These are phyloP conservation scores for Trichoplusia ni DNA, from an alignment of 1,140 invertebrate species.

Conservation along the genomic window DNA sequence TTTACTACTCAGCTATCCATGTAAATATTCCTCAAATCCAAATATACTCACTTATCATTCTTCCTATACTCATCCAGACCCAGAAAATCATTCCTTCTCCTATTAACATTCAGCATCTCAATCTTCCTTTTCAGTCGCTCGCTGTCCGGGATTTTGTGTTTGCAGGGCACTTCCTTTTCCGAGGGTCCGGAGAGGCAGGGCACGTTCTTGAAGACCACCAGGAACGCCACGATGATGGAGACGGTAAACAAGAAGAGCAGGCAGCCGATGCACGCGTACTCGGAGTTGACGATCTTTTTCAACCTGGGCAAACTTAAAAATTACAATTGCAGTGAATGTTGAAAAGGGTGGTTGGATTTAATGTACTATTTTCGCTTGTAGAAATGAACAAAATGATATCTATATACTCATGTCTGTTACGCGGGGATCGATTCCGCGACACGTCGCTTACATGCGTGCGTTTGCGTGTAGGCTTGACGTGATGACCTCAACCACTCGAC, in stretches of 20 bases:
- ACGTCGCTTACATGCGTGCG: too few species aligned
- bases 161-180: slow-evolving; percentile 36
- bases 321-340: too few species aligned
- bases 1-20: too few species aligned
- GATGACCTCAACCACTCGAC: too few species aligned
- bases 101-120: slow-evolving; percentile 7
- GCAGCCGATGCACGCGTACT: slow-evolving; percentile 54
- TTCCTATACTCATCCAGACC: not conserved
- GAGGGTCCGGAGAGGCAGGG: too few species aligned
- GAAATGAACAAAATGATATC: too few species aligned
- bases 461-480: too few species aligned
- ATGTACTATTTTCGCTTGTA: too few species aligned
- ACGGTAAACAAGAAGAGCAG: slow-evolving; percentile 48
- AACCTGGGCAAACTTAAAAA: slow-evolving; percentile 44
- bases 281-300: slow-evolving; percentile 50
- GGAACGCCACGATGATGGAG: slow-evolving; percentile 46
- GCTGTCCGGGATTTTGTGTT: slow-evolving; percentile 2
- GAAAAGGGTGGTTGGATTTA: too few species aligned
- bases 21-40: too few species aligned
- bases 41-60: not conserved
- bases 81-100: not conserved
- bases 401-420: too few species aligned
- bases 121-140: slow-evolving; percentile 43
- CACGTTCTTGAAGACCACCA: slow-evolving; percentile 50
- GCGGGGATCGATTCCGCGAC: too few species aligned